Conservation (phyloP, 2,888 invertebrate genomes). For the Dasypolia templi region DNA sequence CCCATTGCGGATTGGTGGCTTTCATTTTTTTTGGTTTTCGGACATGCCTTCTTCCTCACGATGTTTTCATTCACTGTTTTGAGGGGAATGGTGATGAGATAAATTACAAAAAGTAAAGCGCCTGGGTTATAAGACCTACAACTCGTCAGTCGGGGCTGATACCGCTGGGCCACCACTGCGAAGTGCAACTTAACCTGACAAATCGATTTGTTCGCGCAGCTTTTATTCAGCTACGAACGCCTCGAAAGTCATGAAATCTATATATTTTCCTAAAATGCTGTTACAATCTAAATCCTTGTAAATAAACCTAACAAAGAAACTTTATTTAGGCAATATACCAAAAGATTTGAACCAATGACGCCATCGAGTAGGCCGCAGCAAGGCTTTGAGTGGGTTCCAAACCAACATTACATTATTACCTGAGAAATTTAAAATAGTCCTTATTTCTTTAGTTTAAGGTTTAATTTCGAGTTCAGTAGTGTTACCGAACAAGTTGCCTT, state of each 20-base stretch:
- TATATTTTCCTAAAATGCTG: not conserved
- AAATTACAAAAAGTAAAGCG: no score
- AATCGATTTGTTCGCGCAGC: not conserved
- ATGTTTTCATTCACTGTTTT: not conserved
- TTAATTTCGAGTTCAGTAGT: not conserved
- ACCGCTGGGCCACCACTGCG: no score
- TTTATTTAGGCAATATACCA: slow-evolving; percentile 1
- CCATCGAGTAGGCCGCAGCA: slow-evolving; percentile 38
- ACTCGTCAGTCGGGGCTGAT: no score
- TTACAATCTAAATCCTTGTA: not conserved
- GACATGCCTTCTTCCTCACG: not conserved
- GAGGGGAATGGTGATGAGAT: no score
- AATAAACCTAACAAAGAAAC: slow-evolving; percentile 20
- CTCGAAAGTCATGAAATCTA: not conserved
- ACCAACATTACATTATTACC: not conserved
- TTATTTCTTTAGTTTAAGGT: not conserved
- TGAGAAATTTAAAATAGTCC: slow-evolving; percentile 3
- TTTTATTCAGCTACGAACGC: not conserved
- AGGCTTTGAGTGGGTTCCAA: slow-evolving; percentile 34
- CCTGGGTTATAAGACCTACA: no score
- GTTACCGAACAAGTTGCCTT: slow-evolving; percentile 28
- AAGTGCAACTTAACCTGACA: no score
- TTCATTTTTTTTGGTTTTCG: not conserved
- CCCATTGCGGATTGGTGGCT: not conserved
- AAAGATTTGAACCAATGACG: slow-evolving; percentile 40